Percentiles rank a stretch among this genome's conserved stretches.
These are phyloP conservation scores for Trachurus trachurus DNA, from an alignment of 2,797 vertebrate species.

Conservation along the genomic window DNA sequence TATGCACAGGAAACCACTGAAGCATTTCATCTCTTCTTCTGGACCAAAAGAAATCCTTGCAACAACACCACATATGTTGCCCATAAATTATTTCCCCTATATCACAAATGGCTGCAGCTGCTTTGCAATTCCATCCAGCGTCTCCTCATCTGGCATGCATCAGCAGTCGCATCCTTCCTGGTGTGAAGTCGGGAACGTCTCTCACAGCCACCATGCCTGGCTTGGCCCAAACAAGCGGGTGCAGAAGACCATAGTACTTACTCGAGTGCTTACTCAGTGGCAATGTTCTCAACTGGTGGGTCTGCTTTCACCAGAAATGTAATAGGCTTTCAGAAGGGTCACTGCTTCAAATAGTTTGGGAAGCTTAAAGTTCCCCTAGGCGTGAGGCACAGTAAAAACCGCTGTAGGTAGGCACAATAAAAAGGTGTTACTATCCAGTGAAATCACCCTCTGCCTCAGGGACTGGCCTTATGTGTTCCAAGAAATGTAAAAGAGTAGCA, in stretches of 20 bases:
- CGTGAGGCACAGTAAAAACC: conserved; percentile 64
- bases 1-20: conserved; percentile 19
- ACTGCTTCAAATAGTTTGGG: conserved; percentile 58
- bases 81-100: conserved; percentile 49
- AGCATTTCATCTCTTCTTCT: conserved; percentile 23
- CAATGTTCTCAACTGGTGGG: conserved; percentile 45
- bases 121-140: conserved; percentile 50
- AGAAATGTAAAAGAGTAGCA: conserved; percentile 49
- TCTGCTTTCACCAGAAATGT: conserved; percentile 58
- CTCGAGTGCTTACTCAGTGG: conserved; percentile 53
- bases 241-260: conserved; percentile 52
- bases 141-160: conserved; percentile 76
- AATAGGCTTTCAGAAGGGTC: conserved; percentile 57
- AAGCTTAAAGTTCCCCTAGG: conserved; percentile 52
- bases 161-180: conserved; percentile 74
- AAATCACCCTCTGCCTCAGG: conserved; percentile 58
- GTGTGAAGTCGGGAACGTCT: conserved; percentile 61
- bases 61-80: conserved; percentile 23
- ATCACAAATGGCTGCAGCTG: conserved; percentile 64
- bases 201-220: conserved; percentile 64
- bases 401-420: conserved; percentile 72
- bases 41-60: conserved; percentile 13
- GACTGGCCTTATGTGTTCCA: conserved; percentile 57
- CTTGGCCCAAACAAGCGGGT: conserved; percentile 65
- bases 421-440: conserved; percentile 63